phyloP scores from a whole-genome alignment of 2,888 invertebrate species.

The Conops quadrifasciatus region DNA sequence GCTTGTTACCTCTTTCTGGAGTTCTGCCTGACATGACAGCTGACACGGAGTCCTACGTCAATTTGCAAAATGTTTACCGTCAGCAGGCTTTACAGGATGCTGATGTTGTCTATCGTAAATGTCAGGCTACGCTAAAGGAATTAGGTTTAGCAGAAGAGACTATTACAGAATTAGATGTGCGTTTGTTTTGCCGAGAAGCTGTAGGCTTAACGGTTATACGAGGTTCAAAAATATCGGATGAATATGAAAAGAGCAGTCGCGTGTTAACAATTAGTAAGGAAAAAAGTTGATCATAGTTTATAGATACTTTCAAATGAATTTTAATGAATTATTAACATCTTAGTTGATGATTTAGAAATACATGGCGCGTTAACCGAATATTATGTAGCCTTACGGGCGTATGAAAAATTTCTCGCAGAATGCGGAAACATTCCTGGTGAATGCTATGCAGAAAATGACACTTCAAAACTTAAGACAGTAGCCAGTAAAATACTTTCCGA shows the following conservation, averaged over 20 bases:
- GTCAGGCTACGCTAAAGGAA: constrained; percentile 80
- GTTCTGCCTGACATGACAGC: constrained; percentile 96
- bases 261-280: constrained; percentile 68
- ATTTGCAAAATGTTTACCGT: constrained; percentile 87
- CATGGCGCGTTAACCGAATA: constrained; percentile 88
- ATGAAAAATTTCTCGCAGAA: constrained; percentile 88
- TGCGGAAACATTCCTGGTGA: constrained; percentile 92
- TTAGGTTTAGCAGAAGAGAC: constrained; percentile 77
- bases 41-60: constrained; percentile 89
- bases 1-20: constrained; percentile 84
- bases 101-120: constrained; percentile 81
- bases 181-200: constrained; percentile 88
- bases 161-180: constrained; percentile 83
- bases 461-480: constrained; percentile 82
- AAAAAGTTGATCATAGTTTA: neutral
- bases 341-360: constrained; percentile 78
- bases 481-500: constrained; percentile 81
- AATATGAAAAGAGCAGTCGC: constrained; percentile 76
- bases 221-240: constrained; percentile 82
- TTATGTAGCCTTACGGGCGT: constrained; percentile 89
- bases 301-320: neutral
- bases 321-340: constrained; percentile 38
- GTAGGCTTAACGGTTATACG: constrained; percentile 80
- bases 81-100: constrained; percentile 84
- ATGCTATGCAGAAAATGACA: constrained; percentile 89